Percentiles rank a stretch among this genome's conserved stretches.
phyloP scores from a whole-genome alignment of 23 tunicate species.

The Trididemnum clinides region DNA sequence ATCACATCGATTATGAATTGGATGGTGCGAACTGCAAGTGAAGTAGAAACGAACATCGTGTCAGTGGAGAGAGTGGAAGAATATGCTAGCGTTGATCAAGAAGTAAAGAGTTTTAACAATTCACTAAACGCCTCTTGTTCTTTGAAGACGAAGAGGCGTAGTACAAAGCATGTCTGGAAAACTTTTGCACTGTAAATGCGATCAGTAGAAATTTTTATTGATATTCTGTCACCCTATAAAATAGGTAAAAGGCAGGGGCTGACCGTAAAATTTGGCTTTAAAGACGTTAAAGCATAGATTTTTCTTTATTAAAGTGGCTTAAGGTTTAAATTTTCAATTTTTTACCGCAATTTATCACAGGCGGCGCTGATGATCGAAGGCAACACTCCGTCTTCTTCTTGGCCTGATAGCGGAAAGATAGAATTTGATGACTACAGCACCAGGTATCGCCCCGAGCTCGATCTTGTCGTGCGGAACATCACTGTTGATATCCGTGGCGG shows the following conservation, averaged over 20 bases:
- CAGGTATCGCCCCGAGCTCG: constrained; percentile 65
- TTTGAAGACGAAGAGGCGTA: no score
- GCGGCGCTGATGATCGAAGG: constrained; percentile 33
- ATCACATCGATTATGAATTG: constrained; percentile 65
- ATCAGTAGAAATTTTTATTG: no score
- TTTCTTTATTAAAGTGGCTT: no score
- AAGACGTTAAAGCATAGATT: no score
- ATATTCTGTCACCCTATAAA: no score
- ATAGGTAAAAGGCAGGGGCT: no score
- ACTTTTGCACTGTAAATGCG: no score
- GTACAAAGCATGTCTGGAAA: no score
- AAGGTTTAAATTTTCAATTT: no score
- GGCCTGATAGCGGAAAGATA: constrained; percentile 74
- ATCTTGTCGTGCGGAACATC: constrained; percentile 64
- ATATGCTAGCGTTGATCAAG: constrained; percentile 59
- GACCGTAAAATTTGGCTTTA: no score
- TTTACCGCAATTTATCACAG: constrained; percentile 12
- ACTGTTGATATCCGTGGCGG: constrained; percentile 64
- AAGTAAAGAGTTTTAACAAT: no score
- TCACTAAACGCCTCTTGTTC: no score
- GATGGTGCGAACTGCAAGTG: constrained; percentile 73
- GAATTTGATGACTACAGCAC: constrained; percentile 64
- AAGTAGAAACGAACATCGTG: constrained; percentile 79
- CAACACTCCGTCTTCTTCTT: constrained; percentile 22
- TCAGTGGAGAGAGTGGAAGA: constrained; percentile 72